Conservation (phyloP, 2,888 invertebrate genomes). For the Himalopsyche kuldschensis region DNA sequence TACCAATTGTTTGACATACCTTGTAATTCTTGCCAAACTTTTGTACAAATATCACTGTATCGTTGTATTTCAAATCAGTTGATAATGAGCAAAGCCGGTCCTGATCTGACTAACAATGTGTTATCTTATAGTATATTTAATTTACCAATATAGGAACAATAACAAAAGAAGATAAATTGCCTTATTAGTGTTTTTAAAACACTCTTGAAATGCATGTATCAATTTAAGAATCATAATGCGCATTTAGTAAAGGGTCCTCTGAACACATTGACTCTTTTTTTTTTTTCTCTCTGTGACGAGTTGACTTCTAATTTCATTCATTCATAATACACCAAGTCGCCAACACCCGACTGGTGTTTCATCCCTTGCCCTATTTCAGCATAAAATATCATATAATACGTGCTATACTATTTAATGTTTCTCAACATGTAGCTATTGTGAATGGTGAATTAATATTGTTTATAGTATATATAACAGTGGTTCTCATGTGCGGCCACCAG, state of each 20-base stretch:
- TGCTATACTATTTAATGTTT: background rate
- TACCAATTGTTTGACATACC: no score
- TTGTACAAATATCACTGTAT: no score
- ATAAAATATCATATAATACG: conserved; percentile 14
- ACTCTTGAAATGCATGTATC: conserved; percentile 13
- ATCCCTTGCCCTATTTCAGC: conserved; percentile 3
- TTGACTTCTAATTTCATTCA: conserved; percentile 27
- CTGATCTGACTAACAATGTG: no score
- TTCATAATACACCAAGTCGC: conserved; percentile 11
- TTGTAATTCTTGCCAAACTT: no score
- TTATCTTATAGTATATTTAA: no score
- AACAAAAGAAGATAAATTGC: background rate
- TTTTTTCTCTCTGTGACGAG: conserved; percentile 4
- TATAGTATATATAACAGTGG: no score
- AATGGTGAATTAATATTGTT: no score
- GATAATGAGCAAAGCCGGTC: no score
- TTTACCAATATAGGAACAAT: background rate
- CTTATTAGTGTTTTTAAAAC: conserved; percentile 22
- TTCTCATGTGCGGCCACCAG: no score
- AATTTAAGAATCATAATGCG: conserved; percentile 26
- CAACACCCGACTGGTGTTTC: background rate
- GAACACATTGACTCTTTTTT: background rate
- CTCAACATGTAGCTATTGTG: background rate
- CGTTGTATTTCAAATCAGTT: no score
- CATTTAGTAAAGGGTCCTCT: background rate